Base-by-base conservation (phyloP, 2,797 vertebrate species). In the Hypotaenidia philippensis region DNA sequence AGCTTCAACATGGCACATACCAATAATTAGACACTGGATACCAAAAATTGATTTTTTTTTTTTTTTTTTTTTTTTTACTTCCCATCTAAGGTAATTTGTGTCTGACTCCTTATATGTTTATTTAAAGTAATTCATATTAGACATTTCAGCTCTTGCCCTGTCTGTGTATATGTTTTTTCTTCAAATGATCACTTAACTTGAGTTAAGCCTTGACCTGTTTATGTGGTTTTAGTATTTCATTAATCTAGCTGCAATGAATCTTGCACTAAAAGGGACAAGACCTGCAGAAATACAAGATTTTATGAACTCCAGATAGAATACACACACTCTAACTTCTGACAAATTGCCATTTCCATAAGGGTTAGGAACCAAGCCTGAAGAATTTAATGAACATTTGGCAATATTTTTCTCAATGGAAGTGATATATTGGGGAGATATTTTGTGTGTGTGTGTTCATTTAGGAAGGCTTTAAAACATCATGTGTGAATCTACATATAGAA, bases 401-500 rank as follows among this genome's bases (percentile, higher is more conserved):
- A 66, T 83, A 27, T 84, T 89, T 91, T 52, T 60, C 68, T 64
- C 86, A 88, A 27, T 80, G 12, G 29, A 64, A 82, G 19, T 82
- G 38, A 90, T 93, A 56, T 31, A 68, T 26, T 6, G 4, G 32
- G 4, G 36, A 74, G 41, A 60, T 47, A 55, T 64, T 82, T 92
- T 87, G n/a, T 83, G 29, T 59, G 50, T 6, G 3, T 29, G 68
- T 85, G 36, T 88, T 93, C 49, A 71, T 68, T 96, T 92, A 63
- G 84, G 38, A 90, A 90, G 63, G 47, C 9, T 75, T 96, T 94
- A 76, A 81, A 65, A 92, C 17, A 36, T 38, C n/a, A 92, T 95
- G 47, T 77, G 45, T 95, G 82, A 68, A 88, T 87, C 72, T 95
- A 78, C 44, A 78, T 44, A 77, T 89, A 65, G 89, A 93, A 95